A percentile compares a stretch with the other conserved stretches of the same genome.
phyloP scores from a whole-genome alignment of 1,140 invertebrate species.

The Listronotus oregonensis region DNA sequence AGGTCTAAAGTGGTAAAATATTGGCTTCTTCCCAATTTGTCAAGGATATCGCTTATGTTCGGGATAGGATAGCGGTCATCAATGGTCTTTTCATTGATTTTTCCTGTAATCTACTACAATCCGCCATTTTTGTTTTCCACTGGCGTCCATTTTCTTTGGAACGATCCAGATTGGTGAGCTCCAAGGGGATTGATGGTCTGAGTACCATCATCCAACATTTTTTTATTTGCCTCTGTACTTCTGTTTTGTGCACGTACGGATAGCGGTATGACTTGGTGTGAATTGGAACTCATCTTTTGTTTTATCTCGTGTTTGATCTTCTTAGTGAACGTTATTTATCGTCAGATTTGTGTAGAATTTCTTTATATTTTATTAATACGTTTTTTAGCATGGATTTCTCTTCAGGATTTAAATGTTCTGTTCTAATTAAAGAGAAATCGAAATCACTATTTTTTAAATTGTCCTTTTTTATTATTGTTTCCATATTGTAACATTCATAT shows the following conservation, averaged over 20 bases:
- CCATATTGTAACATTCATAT: too few species aligned
- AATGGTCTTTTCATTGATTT: conserved; percentile 54
- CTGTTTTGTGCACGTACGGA: conserved; percentile 46
- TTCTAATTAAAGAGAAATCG: background rate
- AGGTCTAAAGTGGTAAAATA: conserved; percentile 58
- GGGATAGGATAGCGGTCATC: conserved; percentile 60
- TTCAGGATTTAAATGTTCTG: conserved; percentile 1
- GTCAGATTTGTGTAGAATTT: conserved; percentile 6
- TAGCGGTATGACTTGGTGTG: conserved; percentile 51
- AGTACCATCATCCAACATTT: conserved; percentile 34
- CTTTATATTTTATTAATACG: conserved; percentile 7
- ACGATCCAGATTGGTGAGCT: conserved; percentile 25
- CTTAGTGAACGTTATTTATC: conserved; percentile 21
- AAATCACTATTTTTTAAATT: too few species aligned
- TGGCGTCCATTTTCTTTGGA: conserved; percentile 23
- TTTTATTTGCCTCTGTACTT: conserved; percentile 43
- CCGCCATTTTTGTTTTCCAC: conserved; percentile 25
- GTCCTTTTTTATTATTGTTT: too few species aligned
- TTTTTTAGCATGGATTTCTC: conserved; percentile 13
- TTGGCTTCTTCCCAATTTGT: conserved; percentile 53
- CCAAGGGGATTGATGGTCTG: conserved; percentile 22
- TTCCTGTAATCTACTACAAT: conserved; percentile 52
- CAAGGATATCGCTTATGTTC: conserved; percentile 54
- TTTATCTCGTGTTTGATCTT: conserved; percentile 25
- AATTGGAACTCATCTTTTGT: conserved; percentile 22